Evolutionary conservation across 92 coral and sea anemone species (phyloP), one percentile per base, ranked within the genome.

Genomic region (Phymanthus crucifer): DNA sequence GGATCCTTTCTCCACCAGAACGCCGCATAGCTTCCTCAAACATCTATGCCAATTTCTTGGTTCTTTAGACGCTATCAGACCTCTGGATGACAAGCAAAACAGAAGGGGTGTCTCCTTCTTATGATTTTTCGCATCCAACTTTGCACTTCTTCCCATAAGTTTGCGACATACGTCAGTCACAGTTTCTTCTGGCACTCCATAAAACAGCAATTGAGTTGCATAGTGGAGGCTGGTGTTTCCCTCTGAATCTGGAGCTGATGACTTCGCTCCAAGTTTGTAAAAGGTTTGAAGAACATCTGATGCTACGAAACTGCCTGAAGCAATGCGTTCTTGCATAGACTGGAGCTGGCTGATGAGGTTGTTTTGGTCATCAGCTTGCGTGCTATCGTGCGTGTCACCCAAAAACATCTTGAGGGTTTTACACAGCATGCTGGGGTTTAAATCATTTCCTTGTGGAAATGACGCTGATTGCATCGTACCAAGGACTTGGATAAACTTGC

Each of bases 231-330:
- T n/a, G n/a, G n/a, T n/a, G n/a, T n/a, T n/a, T n/a, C n/a, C n/a
- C n/a, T n/a, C n/a, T n/a, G n/a, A n/a, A n/a, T n/a, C n/a, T n/a
- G 26, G 65, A 9, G 79, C 27, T 34, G 46, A 38, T 36, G 79
- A 31, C 23, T 75, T 4, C 13, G 79, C 79, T 18, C 79, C 79
- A 24, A 48, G 66, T 3, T 7, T 48, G 12, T 19, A 0, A 18
- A 75, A 71, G 31, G 32, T 46, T 21, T 27, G 72, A 1, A 75
- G 21, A 8, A 13, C 24, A 67, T 67, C 54, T 7, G n/a, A 12
- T 21, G 2, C 32, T 0, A 26, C 48, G 0, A 1, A 32, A 0
- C 21, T 19, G 64, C 64, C n/a, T n/a, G n/a, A n/a, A n/a, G n/a
- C n/a, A n/a, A n/a, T n/a, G n/a, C n/a, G n/a, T n/a, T n/a, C n/a